Evolutionary conservation across 2,113 vertebrate genomes (phyloP), one percentile per base, ranked within the genome.

Genomic region (Crotalus viridis): DNA sequence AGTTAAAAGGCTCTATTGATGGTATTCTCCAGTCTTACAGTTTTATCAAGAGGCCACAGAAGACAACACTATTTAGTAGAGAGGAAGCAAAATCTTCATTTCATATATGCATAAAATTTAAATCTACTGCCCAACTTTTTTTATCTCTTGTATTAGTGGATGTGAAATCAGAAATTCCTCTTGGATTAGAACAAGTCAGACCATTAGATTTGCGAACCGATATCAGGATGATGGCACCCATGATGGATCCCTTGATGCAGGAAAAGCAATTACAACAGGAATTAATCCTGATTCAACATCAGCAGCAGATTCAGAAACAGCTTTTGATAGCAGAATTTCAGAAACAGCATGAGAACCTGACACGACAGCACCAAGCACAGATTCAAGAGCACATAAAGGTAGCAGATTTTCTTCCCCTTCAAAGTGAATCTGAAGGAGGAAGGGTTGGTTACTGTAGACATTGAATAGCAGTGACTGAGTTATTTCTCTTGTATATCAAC

Each of bases 311-410:
- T 95, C 99, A 99, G 97, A 99, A 99, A 96, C 99, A 99, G 95
- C 97, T 99, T 92, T 98, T 99, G 90, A 99, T 99, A 92, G 99
- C 98, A 21, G 99, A 99, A 97, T 99, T 99, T 97, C 99, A 99
- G 97, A 99, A 99, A 95, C 99, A 99, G 97, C 99, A 99, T 24
- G 99, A 99, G 97, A 99, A 99, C 97, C 94, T 99, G 97, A 99
- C 98, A 43, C 98, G 99, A 88, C 99, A 99, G 97, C 99, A 99
- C 95, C 99, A 99, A 96, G 99, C 99, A 92, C 99, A 99, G 96
- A 98, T 99, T 93, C 99, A 99, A 97, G 99, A 99, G 95, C 99
- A 99, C 96, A 98, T 99, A 97, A 99, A 99, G 99, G 99, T 99
- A 98, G 97, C 97, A 98, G 94, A 93, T 96, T 93, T 95, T 96